phyloP scores from a whole-genome alignment of 2,888 invertebrate species.

The Trachelus tabidus region DNA sequence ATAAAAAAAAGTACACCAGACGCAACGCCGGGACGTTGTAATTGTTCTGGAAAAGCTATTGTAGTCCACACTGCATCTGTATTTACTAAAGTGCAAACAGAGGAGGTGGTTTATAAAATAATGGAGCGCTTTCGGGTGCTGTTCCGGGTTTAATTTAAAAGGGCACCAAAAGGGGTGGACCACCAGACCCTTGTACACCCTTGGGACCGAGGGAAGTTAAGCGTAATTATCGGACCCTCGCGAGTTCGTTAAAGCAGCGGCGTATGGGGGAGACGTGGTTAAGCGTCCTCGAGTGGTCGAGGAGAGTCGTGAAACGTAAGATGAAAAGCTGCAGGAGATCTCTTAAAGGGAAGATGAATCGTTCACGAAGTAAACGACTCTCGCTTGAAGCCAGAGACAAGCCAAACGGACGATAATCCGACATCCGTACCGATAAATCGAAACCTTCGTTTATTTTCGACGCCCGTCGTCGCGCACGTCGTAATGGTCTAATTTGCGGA shows the following conservation, averaged over 20 bases:
- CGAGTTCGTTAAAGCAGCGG: conserved; percentile 24
- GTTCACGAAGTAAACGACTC: not conserved
- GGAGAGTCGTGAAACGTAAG: not conserved
- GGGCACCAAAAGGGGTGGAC: conserved; percentile 21
- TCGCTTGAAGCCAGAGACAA: not conserved
- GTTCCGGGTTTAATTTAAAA: conserved; percentile 36
- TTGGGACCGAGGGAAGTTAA: conserved; percentile 22
- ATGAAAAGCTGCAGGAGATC: not conserved
- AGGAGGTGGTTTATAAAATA: conserved; percentile 37
- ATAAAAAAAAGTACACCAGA: not conserved
- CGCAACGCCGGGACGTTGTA: not conserved
- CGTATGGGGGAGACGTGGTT: not conserved
- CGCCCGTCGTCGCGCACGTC: not conserved
- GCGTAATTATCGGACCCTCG: conserved; percentile 34
- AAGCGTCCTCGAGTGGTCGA: not conserved
- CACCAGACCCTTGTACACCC: not conserved
- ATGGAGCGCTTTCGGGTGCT: conserved; percentile 29
- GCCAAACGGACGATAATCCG: not conserved
- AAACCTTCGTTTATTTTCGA: not conserved
- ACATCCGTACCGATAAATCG: not conserved
- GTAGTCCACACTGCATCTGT: not conserved
- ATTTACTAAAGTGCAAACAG: conserved; percentile 28
- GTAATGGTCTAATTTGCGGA: not conserved
- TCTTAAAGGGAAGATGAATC: not conserved
- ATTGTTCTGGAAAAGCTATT: not conserved